Evolutionary conservation across 2,797 vertebrate genomes (phyloP).

Genomic region (Euthynnus affinis): DNA sequence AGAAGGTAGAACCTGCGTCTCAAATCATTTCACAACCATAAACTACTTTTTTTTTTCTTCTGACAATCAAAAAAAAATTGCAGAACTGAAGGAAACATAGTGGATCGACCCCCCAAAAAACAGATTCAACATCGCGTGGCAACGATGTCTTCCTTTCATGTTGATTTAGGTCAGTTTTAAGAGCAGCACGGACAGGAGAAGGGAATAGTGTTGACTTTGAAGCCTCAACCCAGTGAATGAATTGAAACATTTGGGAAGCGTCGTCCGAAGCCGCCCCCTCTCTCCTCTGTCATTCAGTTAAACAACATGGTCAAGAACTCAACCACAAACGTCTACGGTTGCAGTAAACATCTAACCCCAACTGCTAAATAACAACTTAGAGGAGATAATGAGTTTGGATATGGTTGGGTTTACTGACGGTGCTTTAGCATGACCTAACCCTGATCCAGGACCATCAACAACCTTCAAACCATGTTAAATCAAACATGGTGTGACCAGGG

Average conservation of each 20-base stretch:
- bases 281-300: background rate
- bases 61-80: background rate
- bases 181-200: slow-evolving; percentile 49
- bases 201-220: slow-evolving; percentile 41
- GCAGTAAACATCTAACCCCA: background rate
- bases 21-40: slow-evolving; percentile 13
- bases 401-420: background rate
- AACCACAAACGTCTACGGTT: background rate
- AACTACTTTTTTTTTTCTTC: background rate
- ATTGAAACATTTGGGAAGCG: background rate
- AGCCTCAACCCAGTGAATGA: slow-evolving; percentile 4
- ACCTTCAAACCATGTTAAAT: too few relatives aligned
- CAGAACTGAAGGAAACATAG: slow-evolving; percentile 11
- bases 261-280: slow-evolving; percentile 16
- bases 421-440: background rate
- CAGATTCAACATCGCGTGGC: background rate
- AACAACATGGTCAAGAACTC: background rate
- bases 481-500: too few relatives aligned
- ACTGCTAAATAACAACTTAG: background rate
- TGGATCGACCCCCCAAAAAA: background rate
- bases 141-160: slow-evolving; percentile 7
- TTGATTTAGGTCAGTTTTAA: slow-evolving; percentile 23
- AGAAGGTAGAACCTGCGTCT: background rate
- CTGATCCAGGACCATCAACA: too few relatives aligned
- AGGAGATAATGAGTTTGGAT: background rate